These are phyloP conservation scores for Ericerus pela DNA, from an alignment of 1,140 invertebrate species.

Conservation along the genomic window DNA sequence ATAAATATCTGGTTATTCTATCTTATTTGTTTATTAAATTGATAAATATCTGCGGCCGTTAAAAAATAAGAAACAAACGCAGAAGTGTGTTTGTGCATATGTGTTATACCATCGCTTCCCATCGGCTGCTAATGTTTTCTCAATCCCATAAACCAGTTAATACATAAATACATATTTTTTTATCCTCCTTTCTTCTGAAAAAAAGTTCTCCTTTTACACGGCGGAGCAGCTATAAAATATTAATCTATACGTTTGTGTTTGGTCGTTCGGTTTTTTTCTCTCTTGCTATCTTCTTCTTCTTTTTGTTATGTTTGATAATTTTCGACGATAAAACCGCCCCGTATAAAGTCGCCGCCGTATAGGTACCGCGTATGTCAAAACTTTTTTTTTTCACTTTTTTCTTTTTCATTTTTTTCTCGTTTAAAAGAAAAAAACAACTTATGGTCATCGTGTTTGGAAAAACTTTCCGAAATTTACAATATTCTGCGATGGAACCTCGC, in stretches of 20 bases:
- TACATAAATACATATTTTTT: constrained; percentile 10
- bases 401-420: no score
- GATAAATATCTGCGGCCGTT: constrained; percentile 11
- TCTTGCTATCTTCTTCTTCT: no score
- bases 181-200: neutral
- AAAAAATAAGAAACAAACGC: constrained; percentile 9
- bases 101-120: constrained; percentile 7
- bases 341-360: neutral
- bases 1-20: constrained; percentile 12
- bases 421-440: no score
- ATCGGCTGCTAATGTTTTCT: constrained; percentile 5
- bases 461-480: no score
- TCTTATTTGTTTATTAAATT: constrained; percentile 12
- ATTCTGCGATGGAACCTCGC: no score
- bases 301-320: neutral
- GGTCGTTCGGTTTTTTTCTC: no score
- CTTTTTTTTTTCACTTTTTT: no score
- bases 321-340: neutral
- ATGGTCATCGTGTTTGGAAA: no score
- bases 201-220: no score
- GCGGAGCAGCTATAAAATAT: constrained; percentile 3
- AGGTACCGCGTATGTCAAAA: no score
- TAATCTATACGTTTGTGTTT: neutral
- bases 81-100: neutral
- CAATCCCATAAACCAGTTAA: constrained; percentile 1